Base-by-base conservation (phyloP, 2,797 vertebrate species). In the Catharus ustulatus region DNA sequence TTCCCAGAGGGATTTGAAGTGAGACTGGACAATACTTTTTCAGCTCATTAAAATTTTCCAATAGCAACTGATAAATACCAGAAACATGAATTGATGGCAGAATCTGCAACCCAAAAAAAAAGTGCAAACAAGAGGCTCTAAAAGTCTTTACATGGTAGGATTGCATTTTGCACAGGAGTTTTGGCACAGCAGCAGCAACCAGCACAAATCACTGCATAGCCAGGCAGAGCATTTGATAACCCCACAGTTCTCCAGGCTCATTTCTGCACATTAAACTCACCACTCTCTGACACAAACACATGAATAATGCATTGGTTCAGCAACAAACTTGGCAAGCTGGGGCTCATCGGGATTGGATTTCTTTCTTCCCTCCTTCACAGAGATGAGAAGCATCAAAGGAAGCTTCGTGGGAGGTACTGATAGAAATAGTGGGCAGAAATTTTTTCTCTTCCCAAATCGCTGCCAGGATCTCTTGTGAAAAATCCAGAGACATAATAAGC, bases 251-350 rank as follows among this genome's bases (percentile, higher is more conserved):
- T 79, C 38, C 54, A 64, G 61, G 36, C 76, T 77, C 23, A 22
- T 97, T 95, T 91, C 40, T 94, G 52, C 54, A 30, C 64, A 27
- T 94, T 84, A 79, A 79, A 40, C 59, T 87, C 84, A 30, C 38
- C 8, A 9, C 26, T 86, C 29, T 58, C 71, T 92, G 61, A 77
- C 88, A 84, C 74, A 93, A 82, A 69, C 7, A 22, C 34, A 66
- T 89, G 93, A 93, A 95, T 82, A 95, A 97, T 92, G 54, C 67
- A 91, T 86, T 36, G 72, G 22, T 82, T 93, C 79, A 86, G 59
- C 66, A 66, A 45, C 1, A 1, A 66, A 66, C 12, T 11, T 68
- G 87, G 45, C 61, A 82, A 42, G 49, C 49, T 29, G 66, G 64
- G 62, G 32, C 63, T 84, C 62, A 18, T 40, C 42, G 48, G 77